Conservation (phyloP, 2,797 vertebrate genomes). For the Atherinosoma microstoma region DNA sequence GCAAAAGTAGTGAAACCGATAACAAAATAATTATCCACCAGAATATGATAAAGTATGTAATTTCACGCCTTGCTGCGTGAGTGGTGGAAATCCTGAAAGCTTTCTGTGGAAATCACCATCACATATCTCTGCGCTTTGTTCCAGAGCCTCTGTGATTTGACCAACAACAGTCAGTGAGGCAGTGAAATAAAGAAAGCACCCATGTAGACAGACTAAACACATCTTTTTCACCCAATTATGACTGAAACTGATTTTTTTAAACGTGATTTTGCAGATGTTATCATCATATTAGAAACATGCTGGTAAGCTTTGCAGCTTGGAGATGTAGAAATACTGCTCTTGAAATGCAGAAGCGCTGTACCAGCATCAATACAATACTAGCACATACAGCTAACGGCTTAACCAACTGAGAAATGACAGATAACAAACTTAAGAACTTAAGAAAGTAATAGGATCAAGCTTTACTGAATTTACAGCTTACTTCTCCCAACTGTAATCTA, state of each 20-base stretch:
- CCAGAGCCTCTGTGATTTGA: constrained; percentile 40
- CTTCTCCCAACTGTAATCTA: constrained; percentile 14
- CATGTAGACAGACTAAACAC: too few relatives aligned
- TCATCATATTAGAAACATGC: too few relatives aligned
- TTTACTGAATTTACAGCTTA: constrained; percentile 15
- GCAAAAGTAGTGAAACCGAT: constrained; percentile 67
- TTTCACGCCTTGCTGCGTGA: constrained; percentile 84
- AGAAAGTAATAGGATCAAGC: constrained; percentile 60
- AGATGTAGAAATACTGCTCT: too few relatives aligned
- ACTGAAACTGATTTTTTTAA: not conserved
- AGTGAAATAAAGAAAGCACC: not conserved
- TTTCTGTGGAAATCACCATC: constrained; percentile 69
- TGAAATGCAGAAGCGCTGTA: too few relatives aligned
- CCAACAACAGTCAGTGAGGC: constrained; percentile 17
- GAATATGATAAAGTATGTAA: constrained; percentile 83
- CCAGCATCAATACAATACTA: too few relatives aligned
- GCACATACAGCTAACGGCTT: constrained; percentile 7
- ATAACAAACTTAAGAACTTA: constrained; percentile 51
- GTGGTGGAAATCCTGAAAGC: constrained; percentile 73
- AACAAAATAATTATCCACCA: constrained; percentile 79
- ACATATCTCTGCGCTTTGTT: constrained; percentile 73
- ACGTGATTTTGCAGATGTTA: too few relatives aligned
- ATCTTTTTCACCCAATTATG: not conserved
- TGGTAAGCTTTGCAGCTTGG: too few relatives aligned
- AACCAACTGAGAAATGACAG: constrained; percentile 33